Conservation (phyloP, 2,797 vertebrate genomes). For the Sebastes matsubarae region DNA sequence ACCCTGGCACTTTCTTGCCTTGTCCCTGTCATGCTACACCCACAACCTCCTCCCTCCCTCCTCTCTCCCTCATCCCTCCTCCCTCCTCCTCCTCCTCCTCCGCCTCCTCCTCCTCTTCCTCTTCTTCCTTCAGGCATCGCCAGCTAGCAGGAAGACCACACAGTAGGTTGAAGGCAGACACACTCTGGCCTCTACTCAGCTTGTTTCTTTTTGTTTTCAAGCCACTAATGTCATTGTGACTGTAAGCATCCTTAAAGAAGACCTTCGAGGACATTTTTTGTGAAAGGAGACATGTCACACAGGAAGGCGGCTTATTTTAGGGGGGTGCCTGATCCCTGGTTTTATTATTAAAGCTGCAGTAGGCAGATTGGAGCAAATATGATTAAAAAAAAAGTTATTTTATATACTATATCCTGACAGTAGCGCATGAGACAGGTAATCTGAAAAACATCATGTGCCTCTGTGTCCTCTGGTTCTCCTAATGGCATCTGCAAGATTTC, state of each 20-base stretch:
- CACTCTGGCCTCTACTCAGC: constrained; percentile 28
- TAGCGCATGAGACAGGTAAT: too few species aligned
- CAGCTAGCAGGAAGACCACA: constrained; percentile 47
- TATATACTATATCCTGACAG: too few species aligned
- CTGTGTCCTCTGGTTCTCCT: too few species aligned
- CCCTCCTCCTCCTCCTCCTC: not conserved
- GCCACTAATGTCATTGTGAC: constrained; percentile 31
- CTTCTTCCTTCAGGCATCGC: not conserved
- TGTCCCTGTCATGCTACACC: not conserved
- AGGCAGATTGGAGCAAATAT: too few species aligned
- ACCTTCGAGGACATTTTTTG: constrained; percentile 1
- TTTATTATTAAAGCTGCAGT: too few species aligned
- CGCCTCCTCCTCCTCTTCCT: not conserved
- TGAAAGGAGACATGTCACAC: constrained; percentile 1
- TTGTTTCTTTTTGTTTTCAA: constrained; percentile 34
- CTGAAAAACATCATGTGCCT: rapidly evolving
- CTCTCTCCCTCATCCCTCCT: too few species aligned
- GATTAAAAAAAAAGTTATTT: too few species aligned
- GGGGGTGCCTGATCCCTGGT: not conserved
- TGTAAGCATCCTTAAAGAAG: not conserved
- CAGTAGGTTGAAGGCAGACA: constrained; percentile 34
- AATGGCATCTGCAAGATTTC: too few species aligned
- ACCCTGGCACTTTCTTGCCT: not conserved
- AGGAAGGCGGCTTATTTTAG: constrained; percentile 17
- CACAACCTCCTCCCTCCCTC: not conserved